Percentiles rank a stretch among this genome's conserved stretches.
Conservation (phyloP, 2,113 vertebrate genomes). For the Aegithalos caudatus region DNA sequence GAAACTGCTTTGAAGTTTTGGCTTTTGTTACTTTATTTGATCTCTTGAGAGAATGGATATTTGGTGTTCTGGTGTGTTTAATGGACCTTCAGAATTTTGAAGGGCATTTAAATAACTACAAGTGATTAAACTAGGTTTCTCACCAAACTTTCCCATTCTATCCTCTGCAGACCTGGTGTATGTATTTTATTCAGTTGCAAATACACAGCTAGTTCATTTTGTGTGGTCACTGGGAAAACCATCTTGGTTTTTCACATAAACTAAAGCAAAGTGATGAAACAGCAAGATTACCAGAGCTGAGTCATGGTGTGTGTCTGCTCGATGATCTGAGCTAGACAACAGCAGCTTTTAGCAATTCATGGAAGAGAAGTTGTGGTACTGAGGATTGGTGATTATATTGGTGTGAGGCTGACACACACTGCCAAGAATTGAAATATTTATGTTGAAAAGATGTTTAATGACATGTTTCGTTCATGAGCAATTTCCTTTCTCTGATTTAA, state of each 20-base stretch:
- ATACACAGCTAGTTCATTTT: not conserved
- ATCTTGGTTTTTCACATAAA: not conserved
- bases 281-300: not conserved
- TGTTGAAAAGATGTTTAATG: not conserved
- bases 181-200: not conserved
- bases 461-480: not conserved
- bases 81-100: not conserved
- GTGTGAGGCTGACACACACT: not conserved
- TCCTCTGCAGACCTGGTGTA: not conserved
- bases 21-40: not conserved
- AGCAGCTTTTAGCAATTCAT: not conserved
- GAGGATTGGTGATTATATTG: not conserved
- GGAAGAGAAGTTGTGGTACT: not conserved
- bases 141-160: not conserved
- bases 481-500: not conserved
- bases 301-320: not conserved
- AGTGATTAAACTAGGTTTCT: not conserved
- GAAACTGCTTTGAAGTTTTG: not conserved
- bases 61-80: not conserved
- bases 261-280: not conserved
- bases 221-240: not conserved
- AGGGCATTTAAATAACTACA: not conserved
- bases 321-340: not conserved
- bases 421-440: not conserved
- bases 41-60: not conserved